Evolutionary conservation across 2,888 invertebrate genomes (phyloP).

Genomic region (Neoaliturus tenellus): DNA sequence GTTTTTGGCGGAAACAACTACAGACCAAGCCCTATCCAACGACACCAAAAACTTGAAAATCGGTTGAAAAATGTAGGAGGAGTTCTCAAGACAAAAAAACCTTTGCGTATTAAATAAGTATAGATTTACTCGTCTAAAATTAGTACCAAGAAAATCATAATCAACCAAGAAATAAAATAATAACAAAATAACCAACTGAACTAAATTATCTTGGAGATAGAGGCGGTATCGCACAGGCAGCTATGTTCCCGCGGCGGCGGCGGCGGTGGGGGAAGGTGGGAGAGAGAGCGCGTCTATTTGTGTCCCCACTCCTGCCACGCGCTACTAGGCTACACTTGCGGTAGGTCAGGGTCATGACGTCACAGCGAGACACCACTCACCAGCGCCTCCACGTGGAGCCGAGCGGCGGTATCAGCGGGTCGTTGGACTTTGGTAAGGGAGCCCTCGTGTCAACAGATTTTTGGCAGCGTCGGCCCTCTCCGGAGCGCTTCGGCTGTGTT

Average conservation of each 20-base stretch:
- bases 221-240: background rate
- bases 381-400: constrained; percentile 69
- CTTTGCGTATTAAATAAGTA: too few species aligned
- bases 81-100: too few species aligned
- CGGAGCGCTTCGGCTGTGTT: constrained; percentile 66
- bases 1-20: too few species aligned
- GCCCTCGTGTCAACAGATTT: constrained; percentile 66
- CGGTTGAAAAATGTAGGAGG: too few species aligned
- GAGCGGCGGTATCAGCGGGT: constrained; percentile 65
- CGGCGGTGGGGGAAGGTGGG: background rate
- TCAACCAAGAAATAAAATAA: background rate
- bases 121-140: too few species aligned
- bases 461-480: constrained; percentile 67
- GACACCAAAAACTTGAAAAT: too few species aligned
- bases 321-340: constrained; percentile 58
- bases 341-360: constrained; percentile 56
- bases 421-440: constrained; percentile 64
- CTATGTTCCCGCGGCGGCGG: background rate
- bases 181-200: background rate
- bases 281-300: background rate
- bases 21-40: too few species aligned
- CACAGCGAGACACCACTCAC: constrained; percentile 66
- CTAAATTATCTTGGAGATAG: background rate
- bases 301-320: background rate
- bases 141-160: too few species aligned